Conservation (phyloP, 2,888 invertebrate species). For the Zeuzera pyrina region DNA sequence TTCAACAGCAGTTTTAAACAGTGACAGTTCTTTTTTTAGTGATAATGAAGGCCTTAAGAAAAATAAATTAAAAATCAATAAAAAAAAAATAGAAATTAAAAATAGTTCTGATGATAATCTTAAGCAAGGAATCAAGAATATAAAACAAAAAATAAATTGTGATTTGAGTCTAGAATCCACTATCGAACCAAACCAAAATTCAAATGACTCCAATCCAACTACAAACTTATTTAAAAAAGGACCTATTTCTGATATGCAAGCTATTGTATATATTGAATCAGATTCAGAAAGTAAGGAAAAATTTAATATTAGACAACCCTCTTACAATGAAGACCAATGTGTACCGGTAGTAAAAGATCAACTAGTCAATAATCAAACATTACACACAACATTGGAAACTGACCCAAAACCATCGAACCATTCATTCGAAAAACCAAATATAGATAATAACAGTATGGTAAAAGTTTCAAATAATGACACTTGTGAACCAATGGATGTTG, state of each 20-base stretch:
- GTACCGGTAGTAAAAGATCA: conserved; percentile 40
- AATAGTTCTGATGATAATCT: background rate
- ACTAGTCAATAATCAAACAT: too few relatives aligned
- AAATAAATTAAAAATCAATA: conserved; percentile 16
- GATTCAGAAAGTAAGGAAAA: conserved; percentile 30
- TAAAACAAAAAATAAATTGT: conserved; percentile 11
- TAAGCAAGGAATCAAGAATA: conserved; percentile 8
- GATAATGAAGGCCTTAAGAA: conserved; percentile 37
- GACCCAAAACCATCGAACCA: too few relatives aligned
- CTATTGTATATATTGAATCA: conserved; percentile 40
- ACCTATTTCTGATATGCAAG: conserved; percentile 26
- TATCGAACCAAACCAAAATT: background rate
- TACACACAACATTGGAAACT: too few relatives aligned
- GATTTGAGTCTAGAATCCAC: background rate
- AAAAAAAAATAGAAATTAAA: conserved; percentile 15
- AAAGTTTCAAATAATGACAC: conserved; percentile 22
- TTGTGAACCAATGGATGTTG: conserved; percentile 64
- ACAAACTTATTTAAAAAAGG: conserved; percentile 30
- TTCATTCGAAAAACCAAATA: too few relatives aligned
- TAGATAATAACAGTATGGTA: background rate
- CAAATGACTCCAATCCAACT: conserved; percentile 15
- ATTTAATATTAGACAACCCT: conserved; percentile 16
- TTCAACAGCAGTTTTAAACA: conserved; percentile 16
- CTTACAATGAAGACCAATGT: conserved; percentile 45
- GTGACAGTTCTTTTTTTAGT: conserved; percentile 36